A percentile compares a stretch with the other conserved stretches of the same genome.
These are phyloP conservation scores for Colistium nudipinnis DNA, from an alignment of 2,113 vertebrate species.

Conservation along the genomic window DNA sequence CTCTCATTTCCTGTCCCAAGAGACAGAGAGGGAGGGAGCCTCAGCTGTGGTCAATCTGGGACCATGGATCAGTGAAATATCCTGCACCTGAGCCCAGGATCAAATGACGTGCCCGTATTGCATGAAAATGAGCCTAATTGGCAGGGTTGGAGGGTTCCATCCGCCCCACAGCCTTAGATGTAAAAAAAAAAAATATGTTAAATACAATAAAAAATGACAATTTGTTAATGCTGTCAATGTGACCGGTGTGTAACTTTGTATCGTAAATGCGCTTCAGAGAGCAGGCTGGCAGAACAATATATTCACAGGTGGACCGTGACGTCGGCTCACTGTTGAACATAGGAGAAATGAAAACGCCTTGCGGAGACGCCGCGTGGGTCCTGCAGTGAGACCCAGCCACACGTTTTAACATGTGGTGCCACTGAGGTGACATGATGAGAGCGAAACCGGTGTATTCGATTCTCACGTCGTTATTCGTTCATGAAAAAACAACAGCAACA, in stretches of 20 bases:
- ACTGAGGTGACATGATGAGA: conserved; percentile 35
- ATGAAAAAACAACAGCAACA: neutral
- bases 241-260: conserved; percentile 7
- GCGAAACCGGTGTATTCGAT: neutral
- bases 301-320: too few relatives aligned
- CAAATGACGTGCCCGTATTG: conserved; percentile 53
- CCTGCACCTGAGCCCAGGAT: conserved; percentile 73
- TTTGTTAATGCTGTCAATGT: too few relatives aligned
- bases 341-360: too few relatives aligned
- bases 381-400: neutral
- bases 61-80: conserved; percentile 34
- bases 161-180: too few relatives aligned
- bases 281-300: neutral
- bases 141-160: neutral
- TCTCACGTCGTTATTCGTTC: neutral
- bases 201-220: too few relatives aligned
- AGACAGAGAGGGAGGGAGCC: conserved; percentile 39
- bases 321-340: too few relatives aligned
- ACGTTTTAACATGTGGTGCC: neutral
- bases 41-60: conserved; percentile 71
- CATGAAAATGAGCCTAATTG: conserved; percentile 50
- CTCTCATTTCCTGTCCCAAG: conserved; percentile 59
- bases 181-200: too few relatives aligned
- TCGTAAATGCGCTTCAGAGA: neutral
- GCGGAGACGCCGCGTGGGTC: too few relatives aligned